phyloP scores from a whole-genome alignment of 2,797 vertebrate species.

The Thamnophis elegans region DNA sequence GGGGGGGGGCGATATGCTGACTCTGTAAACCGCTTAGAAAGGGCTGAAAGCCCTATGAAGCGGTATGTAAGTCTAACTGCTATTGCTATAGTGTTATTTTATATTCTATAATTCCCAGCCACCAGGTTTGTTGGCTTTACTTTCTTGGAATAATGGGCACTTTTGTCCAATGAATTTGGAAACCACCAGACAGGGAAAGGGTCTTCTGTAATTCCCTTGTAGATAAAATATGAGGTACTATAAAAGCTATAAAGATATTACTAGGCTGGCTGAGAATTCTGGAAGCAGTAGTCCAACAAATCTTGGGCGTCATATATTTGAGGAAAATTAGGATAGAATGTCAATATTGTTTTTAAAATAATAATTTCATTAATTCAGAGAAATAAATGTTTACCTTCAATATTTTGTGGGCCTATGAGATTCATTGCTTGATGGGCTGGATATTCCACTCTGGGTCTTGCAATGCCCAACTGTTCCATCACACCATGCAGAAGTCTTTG shows the following conservation, averaged over 20 bases:
- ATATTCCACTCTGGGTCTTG: conserved; percentile 92
- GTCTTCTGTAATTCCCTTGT: background rate
- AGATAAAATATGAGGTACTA: background rate
- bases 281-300: background rate
- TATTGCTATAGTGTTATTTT: no score
- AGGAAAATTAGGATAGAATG: background rate
- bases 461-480: conserved; percentile 96
- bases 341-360: background rate
- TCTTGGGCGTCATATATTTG: background rate
- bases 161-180: background rate
- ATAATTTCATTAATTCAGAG: background rate
- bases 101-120: background rate
- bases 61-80: no score
- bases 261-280: background rate
- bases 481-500: conserved; percentile 95
- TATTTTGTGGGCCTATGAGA: conserved; percentile 93
- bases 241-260: background rate
- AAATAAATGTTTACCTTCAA: conserved; percentile 81
- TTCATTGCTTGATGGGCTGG: conserved; percentile 95
- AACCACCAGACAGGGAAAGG: background rate
- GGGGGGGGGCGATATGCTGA: no score
- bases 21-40: no score
- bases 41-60: no score
- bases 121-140: background rate
- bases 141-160: background rate